Conservation (phyloP, 1,140 invertebrate species). For the Hypothenemus hampei region DNA sequence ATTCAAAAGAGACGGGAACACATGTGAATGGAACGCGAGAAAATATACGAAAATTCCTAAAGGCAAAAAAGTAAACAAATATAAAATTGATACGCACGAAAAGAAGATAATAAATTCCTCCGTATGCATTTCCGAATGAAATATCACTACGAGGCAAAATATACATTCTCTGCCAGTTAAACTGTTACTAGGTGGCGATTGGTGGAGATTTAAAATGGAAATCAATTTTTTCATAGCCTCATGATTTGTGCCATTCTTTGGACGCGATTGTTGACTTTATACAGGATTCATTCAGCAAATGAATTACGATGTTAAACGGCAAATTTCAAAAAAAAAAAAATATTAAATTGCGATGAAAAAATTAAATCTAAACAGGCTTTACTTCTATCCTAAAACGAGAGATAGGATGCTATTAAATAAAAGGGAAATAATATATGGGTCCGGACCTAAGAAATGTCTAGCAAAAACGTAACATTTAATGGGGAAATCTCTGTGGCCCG, state of each 20-base stretch:
- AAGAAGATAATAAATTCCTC: conserved; percentile 6
- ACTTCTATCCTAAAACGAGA: too few relatives aligned
- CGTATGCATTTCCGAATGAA: conserved; percentile 7
- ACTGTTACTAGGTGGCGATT: conserved; percentile 6
- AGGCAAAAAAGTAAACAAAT: too few relatives aligned
- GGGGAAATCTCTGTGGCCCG: conserved; percentile 1
- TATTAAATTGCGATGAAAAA: too few relatives aligned
- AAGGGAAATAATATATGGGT: background rate
- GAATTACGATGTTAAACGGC: too few relatives aligned
- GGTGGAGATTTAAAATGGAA: conserved; percentile 22
- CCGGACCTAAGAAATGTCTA: background rate
- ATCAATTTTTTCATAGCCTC: conserved; percentile 17
- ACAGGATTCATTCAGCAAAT: too few relatives aligned
- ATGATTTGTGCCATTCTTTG: conserved; percentile 1
- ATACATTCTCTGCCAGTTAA: conserved; percentile 21
- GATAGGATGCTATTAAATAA: background rate
- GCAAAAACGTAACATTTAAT: conserved; percentile 4
- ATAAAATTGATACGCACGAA: too few relatives aligned
- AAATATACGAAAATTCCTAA: too few relatives aligned
- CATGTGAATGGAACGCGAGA: too few relatives aligned
- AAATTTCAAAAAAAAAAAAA: too few relatives aligned
- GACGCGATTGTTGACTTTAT: too few relatives aligned
- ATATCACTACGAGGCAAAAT: conserved; percentile 10
- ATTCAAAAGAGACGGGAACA: too few relatives aligned
- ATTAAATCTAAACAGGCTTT: too few relatives aligned